Conservation (phyloP, 2,888 invertebrate species). For the Rhamphomyia laevipes region DNA sequence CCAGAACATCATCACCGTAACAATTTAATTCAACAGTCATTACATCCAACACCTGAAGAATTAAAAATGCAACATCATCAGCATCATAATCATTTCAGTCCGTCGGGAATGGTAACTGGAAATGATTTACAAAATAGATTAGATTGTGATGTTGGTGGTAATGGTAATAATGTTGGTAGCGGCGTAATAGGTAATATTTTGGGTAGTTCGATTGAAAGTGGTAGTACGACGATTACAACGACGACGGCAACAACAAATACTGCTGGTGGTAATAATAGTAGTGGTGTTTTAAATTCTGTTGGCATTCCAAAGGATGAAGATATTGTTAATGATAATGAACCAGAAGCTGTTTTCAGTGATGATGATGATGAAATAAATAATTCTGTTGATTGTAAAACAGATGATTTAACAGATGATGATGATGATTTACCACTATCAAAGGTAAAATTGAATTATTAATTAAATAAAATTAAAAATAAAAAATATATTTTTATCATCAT, state of each 20-base stretch:
- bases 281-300: conserved; percentile 35
- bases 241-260: too few relatives aligned
- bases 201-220: conserved; percentile 17
- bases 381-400: conserved; percentile 23
- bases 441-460: conserved; percentile 55
- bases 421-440: conserved; percentile 71
- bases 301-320: conserved; percentile 41
- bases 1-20: background rate
- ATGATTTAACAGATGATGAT: conserved; percentile 37
- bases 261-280: too few relatives aligned
- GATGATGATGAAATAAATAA: conserved; percentile 47
- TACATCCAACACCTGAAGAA: background rate
- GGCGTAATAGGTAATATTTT: conserved; percentile 7
- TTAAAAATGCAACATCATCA: conserved; percentile 14
- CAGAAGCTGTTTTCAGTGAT: conserved; percentile 20
- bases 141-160: conserved; percentile 14
- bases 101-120: conserved; percentile 2
- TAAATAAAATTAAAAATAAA: background rate
- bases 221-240: background rate
- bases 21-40: background rate
- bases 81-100: conserved; percentile 16
- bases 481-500: too few relatives aligned
- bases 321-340: conserved; percentile 74
- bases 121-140: background rate
- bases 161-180: conserved; percentile 37